Evolutionary conservation across 2,113 vertebrate species (phyloP).

Genomic region (Ascaphus truei): DNA sequence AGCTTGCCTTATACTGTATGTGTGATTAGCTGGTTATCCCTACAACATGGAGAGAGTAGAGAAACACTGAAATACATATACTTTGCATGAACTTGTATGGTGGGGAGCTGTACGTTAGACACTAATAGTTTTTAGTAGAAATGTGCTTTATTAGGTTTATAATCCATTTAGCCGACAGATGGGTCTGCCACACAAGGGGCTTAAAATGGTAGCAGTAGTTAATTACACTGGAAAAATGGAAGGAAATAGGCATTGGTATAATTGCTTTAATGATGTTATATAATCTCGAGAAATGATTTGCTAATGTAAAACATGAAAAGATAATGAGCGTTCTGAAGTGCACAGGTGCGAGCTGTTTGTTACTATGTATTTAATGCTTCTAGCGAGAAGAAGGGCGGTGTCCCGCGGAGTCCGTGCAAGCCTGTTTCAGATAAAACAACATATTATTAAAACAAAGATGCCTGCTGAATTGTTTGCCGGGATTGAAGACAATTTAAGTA

Average conservation of each 20-base stretch:
- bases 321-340: not conserved
- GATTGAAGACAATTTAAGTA: not conserved
- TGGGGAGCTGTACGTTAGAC: too few relatives aligned
- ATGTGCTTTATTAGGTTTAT: too few relatives aligned
- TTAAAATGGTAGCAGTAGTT: not conserved
- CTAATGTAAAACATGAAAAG: not conserved
- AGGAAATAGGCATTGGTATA: not conserved
- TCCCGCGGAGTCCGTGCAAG: not conserved
- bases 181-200: not conserved
- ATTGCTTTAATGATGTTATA: constrained; percentile 1
- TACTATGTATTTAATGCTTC: not conserved
- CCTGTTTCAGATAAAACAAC: not conserved
- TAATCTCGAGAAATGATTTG: not conserved
- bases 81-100: too few relatives aligned
- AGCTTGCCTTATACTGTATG: too few relatives aligned
- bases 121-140: too few relatives aligned
- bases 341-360: not conserved
- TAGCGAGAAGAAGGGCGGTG: not conserved
- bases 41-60: too few relatives aligned
- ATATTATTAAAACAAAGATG: not conserved
- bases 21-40: too few relatives aligned
- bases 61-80: too few relatives aligned
- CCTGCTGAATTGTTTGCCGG: not conserved
- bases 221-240: not conserved
- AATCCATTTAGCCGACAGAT: too few relatives aligned